These are phyloP conservation scores for Campoplex capitator DNA, from an alignment of 2,888 invertebrate genomes.

Conservation along the genomic window DNA sequence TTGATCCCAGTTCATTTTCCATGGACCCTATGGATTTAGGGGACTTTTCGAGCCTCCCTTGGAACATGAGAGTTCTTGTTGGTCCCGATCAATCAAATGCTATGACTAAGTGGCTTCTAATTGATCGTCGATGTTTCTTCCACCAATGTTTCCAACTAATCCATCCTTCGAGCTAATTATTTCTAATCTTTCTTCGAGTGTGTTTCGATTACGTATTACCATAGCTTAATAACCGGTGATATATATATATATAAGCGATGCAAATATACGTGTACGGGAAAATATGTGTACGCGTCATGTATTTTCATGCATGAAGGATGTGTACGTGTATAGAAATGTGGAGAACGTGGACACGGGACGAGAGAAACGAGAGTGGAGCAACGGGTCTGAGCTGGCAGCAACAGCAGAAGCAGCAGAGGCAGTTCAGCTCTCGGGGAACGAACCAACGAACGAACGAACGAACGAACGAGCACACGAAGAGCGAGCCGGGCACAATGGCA, in stretches of 20 bases:
- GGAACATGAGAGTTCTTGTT: neutral
- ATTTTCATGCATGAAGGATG: constrained; percentile 30
- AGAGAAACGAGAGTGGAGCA: constrained; percentile 48
- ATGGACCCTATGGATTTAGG: neutral
- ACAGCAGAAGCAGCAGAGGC: constrained; percentile 49
- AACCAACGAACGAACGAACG: constrained; percentile 73
- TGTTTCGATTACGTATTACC: constrained; percentile 15
- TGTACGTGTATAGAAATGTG: constrained; percentile 69
- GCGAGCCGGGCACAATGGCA: constrained; percentile 83
- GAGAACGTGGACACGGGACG: constrained; percentile 59
- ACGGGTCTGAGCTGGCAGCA: constrained; percentile 50
- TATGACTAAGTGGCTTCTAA: neutral
- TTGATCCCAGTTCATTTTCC: neutral
- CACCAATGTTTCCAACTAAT: neutral
- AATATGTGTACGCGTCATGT: constrained; percentile 46
- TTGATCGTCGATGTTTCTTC: neutral
- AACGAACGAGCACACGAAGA: constrained; percentile 77
- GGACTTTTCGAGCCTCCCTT: neutral
- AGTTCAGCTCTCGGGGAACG: constrained; percentile 59
- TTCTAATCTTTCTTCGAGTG: neutral
- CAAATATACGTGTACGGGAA: constrained; percentile 31
- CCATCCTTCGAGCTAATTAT: constrained; percentile 1
- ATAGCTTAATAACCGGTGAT: constrained; percentile 20
- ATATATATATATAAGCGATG: constrained; percentile 41
- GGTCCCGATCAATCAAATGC: neutral